Evolutionary conservation across 2,797 vertebrate genomes (phyloP).

Genomic region (Apogon hyalosoma): DNA sequence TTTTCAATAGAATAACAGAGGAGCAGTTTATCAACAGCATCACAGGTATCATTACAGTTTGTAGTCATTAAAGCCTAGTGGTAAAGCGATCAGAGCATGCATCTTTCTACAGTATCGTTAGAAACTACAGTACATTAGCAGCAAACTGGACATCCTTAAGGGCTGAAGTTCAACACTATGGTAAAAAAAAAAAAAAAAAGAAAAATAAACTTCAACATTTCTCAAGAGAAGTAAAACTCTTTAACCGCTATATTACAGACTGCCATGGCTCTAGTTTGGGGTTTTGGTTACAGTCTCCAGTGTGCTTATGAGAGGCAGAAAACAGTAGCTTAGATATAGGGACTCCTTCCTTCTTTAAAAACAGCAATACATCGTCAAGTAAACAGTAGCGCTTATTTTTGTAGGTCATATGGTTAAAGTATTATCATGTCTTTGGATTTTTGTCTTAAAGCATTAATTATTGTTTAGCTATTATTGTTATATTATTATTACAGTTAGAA

Average conservation of each 20-base stretch:
- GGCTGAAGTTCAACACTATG: constrained; percentile 86
- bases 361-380: constrained; percentile 98
- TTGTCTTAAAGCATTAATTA: constrained; percentile 99
- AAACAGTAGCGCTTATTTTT: constrained; percentile 98
- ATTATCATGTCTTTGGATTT: constrained; percentile 99
- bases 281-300: constrained; percentile 91
- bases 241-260: constrained; percentile 89
- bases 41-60: constrained; percentile 87
- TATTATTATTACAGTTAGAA: constrained; percentile 88
- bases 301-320: constrained; percentile 94
- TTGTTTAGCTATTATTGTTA: constrained; percentile 87
- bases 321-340: constrained; percentile 93
- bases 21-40: constrained; percentile 83
- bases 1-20: constrained; percentile 76
- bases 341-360: constrained; percentile 93
- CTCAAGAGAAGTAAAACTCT: constrained; percentile 85
- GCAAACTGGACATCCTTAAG: constrained; percentile 94
- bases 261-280: constrained; percentile 90
- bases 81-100: constrained; percentile 90
- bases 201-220: constrained; percentile 82
- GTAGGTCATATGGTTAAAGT: constrained; percentile 95
- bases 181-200: constrained; percentile 71
- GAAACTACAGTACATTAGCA: constrained; percentile 91
- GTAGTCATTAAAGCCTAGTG: constrained; percentile 93
- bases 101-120: constrained; percentile 88